These are phyloP conservation scores for Pangasius macronema DNA, from an alignment of 2,797 vertebrate genomes.

Conservation along the genomic window DNA sequence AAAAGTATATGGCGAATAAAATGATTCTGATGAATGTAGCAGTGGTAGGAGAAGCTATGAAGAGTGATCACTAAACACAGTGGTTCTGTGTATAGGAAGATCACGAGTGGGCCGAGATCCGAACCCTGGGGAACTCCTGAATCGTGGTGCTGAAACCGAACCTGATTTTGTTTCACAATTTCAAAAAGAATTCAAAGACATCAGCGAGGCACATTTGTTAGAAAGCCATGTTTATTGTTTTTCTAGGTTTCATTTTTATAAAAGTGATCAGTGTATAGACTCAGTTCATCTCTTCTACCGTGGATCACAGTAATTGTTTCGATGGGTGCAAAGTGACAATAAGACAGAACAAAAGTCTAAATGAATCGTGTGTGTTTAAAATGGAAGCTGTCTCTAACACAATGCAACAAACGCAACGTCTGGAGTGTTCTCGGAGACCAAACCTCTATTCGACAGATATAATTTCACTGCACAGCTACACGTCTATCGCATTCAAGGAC, in stretches of 20 bases:
- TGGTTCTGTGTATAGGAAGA: background rate
- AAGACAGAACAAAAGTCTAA: conserved; percentile 37
- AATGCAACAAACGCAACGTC: background rate
- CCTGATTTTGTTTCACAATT: background rate
- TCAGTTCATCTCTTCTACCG: conserved; percentile 52
- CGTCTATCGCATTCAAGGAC: conserved; percentile 33
- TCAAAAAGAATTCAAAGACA: background rate
- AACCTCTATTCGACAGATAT: conserved; percentile 17
- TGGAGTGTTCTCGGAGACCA: conserved; percentile 18
- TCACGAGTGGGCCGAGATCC: background rate
- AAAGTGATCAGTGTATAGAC: conserved; percentile 64
- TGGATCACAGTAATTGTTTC: conserved; percentile 52
- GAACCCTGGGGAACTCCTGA: background rate
- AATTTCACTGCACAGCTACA: conserved; percentile 35
- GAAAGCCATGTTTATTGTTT: conserved; percentile 72
- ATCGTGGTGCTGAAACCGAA: background rate
- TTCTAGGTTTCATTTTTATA: conserved; percentile 63
- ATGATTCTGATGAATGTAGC: background rate
- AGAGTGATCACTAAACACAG: background rate
- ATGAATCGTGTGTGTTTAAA: conserved; percentile 5
- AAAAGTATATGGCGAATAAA: too few relatives aligned
- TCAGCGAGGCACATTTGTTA: conserved; percentile 62
- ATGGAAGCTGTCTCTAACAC: conserved; percentile 18
- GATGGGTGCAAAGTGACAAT: conserved; percentile 55
- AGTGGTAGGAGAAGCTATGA: background rate